Evolutionary conservation across 2,888 invertebrate genomes (phyloP).

Genomic region (Rhagonycha fulva): DNA sequence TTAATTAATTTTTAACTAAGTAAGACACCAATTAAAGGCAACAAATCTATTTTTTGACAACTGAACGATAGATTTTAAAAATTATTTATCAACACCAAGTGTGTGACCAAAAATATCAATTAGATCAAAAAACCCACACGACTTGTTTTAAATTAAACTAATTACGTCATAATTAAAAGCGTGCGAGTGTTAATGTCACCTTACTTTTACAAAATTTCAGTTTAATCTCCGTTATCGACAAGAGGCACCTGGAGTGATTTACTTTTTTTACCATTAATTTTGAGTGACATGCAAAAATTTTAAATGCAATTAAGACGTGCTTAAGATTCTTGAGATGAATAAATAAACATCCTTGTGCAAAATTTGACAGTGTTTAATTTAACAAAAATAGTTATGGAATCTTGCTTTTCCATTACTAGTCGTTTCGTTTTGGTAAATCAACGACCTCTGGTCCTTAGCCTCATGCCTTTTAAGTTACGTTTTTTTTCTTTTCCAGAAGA

Average conservation of each 20-base stretch:
- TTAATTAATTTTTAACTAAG: not conserved
- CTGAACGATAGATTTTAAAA: not conserved
- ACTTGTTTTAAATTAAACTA: not conserved
- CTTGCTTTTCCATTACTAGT: conserved; percentile 6
- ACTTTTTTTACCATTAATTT: not conserved
- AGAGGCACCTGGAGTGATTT: not conserved
- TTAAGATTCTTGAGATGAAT: not conserved
- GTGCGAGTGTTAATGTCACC: not conserved
- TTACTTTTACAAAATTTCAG: not conserved
- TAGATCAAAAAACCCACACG: not conserved
- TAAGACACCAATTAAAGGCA: not conserved
- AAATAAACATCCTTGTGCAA: not conserved
- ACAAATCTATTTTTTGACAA: not conserved
- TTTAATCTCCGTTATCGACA: not conserved
- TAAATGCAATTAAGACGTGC: not conserved
- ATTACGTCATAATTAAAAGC: not conserved
- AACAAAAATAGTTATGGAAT: conserved; percentile 1
- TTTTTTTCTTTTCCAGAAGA: conserved; percentile 8
- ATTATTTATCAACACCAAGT: not conserved
- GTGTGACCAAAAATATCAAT: not conserved
- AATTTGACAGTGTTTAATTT: not conserved
- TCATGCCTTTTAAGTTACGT: not conserved
- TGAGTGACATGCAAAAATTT: not conserved
- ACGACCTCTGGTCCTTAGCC: conserved; percentile 4
- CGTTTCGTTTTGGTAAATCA: conserved; percentile 5